Evolutionary conservation across 2,888 invertebrate species (phyloP).

Genomic region (Epinotia nisella): DNA sequence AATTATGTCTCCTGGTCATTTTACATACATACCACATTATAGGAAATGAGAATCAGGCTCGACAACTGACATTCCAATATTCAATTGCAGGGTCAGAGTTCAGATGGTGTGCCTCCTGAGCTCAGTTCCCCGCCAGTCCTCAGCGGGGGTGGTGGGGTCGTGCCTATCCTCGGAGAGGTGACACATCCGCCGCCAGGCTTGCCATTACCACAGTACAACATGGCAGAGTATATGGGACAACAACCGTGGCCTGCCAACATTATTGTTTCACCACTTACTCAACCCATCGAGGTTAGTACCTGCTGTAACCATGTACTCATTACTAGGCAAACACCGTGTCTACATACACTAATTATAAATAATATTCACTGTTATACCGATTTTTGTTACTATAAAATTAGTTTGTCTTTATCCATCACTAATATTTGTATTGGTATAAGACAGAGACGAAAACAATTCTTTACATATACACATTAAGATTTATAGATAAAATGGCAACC

Average conservation of each 20-base stretch:
- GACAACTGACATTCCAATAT: neutral
- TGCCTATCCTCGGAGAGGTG: slow-evolving; percentile 73
- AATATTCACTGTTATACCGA: no score
- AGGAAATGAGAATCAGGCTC: neutral
- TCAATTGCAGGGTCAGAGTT: slow-evolving; percentile 63
- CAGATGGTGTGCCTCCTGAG: slow-evolving; percentile 70
- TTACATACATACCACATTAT: neutral
- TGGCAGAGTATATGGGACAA: slow-evolving; percentile 77
- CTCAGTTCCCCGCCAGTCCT: slow-evolving; percentile 73
- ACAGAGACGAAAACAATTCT: no score
- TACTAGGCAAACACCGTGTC: no score
- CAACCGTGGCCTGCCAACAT: slow-evolving; percentile 79
- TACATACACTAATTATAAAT: no score
- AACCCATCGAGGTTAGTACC: slow-evolving; percentile 80
- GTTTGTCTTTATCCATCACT: no score
- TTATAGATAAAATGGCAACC: no score
- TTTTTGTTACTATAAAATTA: no score
- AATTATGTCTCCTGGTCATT: no score
- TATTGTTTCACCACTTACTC: slow-evolving; percentile 75
- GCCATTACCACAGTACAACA: slow-evolving; percentile 78
- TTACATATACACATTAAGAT: no score
- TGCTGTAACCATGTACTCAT: slow-evolving; percentile 46
- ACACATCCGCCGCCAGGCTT: slow-evolving; percentile 78
- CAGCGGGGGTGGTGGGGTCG: slow-evolving; percentile 64
- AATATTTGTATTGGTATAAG: no score